A percentile compares a stretch with the other conserved stretches of the same genome.
Conservation (phyloP, 2,888 invertebrate species). For the Erpobdella octoculata region DNA sequence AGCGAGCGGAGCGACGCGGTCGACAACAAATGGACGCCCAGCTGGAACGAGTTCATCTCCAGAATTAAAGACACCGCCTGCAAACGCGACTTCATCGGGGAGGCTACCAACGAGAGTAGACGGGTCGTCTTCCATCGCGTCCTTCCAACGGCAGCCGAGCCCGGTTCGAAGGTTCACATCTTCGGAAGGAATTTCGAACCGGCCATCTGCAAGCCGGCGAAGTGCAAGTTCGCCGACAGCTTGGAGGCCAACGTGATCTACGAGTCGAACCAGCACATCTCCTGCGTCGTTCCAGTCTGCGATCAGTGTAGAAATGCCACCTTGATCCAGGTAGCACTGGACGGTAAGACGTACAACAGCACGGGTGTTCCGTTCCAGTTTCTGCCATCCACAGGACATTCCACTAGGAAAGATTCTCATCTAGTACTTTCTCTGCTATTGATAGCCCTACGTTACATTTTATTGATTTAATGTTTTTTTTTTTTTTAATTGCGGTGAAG, state of each 20-base stretch:
- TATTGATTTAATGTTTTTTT: too few relatives aligned
- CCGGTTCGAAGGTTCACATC: constrained; percentile 8
- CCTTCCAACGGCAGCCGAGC: background rate
- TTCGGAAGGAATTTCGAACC: constrained; percentile 20
- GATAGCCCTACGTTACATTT: too few relatives aligned
- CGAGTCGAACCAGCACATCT: constrained; percentile 31
- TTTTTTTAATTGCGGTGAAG: too few relatives aligned
- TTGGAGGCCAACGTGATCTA: constrained; percentile 19
- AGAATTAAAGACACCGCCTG: constrained; percentile 34
- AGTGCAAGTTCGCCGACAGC: constrained; percentile 33
- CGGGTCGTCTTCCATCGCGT: background rate
- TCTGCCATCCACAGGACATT: background rate
- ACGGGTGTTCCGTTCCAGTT: background rate
- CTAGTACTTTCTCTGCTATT: too few relatives aligned
- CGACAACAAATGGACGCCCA: constrained; percentile 36
- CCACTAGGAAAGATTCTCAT: too few relatives aligned
- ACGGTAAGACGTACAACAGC: background rate
- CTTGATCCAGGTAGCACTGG: background rate
- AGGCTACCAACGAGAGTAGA: constrained; percentile 1
- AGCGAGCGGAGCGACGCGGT: constrained; percentile 34
- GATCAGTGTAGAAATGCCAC: background rate
- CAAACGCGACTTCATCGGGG: background rate
- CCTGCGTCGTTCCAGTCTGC: constrained; percentile 32
- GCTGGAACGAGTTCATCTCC: constrained; percentile 36
- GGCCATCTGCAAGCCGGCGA: constrained; percentile 19